Percentiles rank a stretch among this genome's conserved stretches.
phyloP scores from a whole-genome alignment of 2,113 vertebrate genomes.

The Eretmochelys imbricata region DNA sequence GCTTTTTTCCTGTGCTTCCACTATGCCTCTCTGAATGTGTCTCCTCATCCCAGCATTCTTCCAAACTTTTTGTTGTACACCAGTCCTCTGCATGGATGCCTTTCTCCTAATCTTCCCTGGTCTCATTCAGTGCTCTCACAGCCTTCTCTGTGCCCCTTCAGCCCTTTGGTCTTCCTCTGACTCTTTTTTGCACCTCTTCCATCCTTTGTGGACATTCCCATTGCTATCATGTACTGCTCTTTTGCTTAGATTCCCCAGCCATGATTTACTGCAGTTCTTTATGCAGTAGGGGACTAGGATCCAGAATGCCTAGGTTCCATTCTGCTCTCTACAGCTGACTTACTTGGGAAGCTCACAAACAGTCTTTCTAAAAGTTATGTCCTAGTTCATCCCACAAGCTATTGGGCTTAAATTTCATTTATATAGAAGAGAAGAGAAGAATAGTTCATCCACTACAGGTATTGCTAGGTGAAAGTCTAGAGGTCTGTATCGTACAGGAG shows the following conservation, averaged over 20 bases:
- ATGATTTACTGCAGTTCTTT: not conserved
- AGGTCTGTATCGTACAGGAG: too few species aligned
- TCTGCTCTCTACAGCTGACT: not conserved
- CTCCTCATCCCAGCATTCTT: not conserved
- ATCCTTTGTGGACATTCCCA: not conserved
- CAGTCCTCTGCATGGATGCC: not conserved
- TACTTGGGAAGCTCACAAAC: not conserved
- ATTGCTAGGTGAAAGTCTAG: too few species aligned
- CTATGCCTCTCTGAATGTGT: not conserved
- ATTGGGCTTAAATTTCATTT: too few species aligned
- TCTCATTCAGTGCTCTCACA: not conserved
- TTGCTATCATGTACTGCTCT: not conserved
- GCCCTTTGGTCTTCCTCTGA: too few species aligned
- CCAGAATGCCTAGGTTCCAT: not conserved
- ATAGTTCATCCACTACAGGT: too few species aligned
- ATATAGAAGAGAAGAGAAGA: too few species aligned
- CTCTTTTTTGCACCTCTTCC: not conserved
- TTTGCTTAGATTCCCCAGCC: not conserved
- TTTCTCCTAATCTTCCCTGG: not conserved
- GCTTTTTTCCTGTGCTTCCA: not conserved
- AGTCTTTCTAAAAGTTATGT: not conserved
- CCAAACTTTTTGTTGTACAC: not conserved
- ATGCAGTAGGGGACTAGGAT: not conserved
- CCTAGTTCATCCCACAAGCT: too few species aligned
- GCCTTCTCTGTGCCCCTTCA: not conserved